phyloP scores from a whole-genome alignment of 2,113 vertebrate genomes.

The Rhadina sibilatrix region DNA sequence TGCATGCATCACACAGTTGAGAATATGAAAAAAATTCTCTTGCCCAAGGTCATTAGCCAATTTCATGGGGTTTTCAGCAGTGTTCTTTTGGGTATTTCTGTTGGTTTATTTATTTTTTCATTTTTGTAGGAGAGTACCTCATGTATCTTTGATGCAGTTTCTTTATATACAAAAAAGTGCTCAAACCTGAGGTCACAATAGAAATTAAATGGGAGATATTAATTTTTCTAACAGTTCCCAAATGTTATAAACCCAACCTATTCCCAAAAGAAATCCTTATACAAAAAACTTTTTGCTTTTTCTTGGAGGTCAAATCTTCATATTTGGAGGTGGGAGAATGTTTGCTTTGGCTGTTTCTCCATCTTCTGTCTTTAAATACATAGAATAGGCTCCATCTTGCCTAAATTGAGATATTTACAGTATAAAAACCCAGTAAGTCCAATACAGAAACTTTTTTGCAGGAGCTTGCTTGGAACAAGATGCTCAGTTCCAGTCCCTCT shows the following conservation, averaged over 20 bases:
- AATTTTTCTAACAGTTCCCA: background rate
- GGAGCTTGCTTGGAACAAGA: background rate
- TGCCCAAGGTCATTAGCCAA: background rate
- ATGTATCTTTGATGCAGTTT: background rate
- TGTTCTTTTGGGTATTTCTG: background rate
- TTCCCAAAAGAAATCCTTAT: background rate
- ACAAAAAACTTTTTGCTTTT: background rate
- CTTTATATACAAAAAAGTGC: background rate
- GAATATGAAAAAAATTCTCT: background rate
- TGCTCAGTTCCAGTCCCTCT: background rate
- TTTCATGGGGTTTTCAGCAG: background rate
- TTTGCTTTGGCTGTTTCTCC: background rate
- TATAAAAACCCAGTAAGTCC: background rate
- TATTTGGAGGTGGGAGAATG: rapidly evolving
- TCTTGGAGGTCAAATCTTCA: background rate
- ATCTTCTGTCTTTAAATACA: background rate
- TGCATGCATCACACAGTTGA: background rate
- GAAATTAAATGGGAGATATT: background rate
- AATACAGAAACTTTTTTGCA: background rate
- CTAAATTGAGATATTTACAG: background rate
- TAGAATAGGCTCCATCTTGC: background rate
- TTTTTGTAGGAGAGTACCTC: background rate
- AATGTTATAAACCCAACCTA: background rate
- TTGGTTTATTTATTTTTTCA: background rate
- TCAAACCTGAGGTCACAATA: background rate